Evolutionary conservation across 2,113 vertebrate genomes (phyloP).

Genomic region (Ivindomyrus marchei): DNA sequence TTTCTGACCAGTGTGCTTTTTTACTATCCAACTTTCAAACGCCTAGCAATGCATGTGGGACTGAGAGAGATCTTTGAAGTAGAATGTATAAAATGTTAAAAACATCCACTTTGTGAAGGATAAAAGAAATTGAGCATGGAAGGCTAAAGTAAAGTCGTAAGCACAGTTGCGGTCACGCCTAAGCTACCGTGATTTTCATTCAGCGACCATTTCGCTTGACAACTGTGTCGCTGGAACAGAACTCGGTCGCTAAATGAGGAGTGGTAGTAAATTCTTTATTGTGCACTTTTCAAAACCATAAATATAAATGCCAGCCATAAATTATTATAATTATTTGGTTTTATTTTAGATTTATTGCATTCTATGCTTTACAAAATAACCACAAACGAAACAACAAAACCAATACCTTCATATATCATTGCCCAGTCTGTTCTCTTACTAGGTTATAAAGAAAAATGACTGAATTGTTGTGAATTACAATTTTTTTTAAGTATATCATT

Average conservation of each 20-base stretch:
- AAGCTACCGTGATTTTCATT: not conserved
- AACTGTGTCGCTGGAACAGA: not conserved
- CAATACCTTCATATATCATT: not conserved
- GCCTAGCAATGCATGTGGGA: not conserved
- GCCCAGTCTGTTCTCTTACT: not conserved
- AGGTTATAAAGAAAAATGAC: not conserved
- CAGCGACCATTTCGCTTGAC: not conserved
- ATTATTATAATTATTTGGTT: not conserved
- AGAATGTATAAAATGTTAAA: not conserved
- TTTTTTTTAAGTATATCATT: not conserved
- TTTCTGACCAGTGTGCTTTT: not conserved
- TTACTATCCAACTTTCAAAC: not conserved
- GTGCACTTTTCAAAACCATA: not conserved
- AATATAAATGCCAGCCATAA: not conserved
- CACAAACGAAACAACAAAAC: not conserved
- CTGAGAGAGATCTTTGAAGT: not conserved
- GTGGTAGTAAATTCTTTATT: not conserved
- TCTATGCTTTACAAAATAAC: not conserved
- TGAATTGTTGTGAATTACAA: not conserved
- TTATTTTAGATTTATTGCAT: slow-evolving; percentile 1
- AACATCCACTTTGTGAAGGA: not conserved
- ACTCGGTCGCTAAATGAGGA: not conserved
- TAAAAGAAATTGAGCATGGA: not conserved
- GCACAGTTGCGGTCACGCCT: not conserved
- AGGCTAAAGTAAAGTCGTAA: not conserved